phyloP scores from a whole-genome alignment of 2,888 invertebrate genomes.

The Cephalotes varians region DNA sequence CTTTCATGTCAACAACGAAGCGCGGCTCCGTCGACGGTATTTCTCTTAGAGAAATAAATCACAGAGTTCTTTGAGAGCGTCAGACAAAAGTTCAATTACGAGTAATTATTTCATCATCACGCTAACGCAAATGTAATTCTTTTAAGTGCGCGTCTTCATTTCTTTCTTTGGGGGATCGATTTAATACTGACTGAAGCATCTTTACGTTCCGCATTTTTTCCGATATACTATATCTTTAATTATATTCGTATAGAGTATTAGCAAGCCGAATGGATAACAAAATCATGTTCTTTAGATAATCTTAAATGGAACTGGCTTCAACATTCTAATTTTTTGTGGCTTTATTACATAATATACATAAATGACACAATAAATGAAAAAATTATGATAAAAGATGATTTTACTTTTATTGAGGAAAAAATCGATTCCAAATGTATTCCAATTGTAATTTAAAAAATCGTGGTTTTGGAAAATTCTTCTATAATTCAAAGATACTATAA shows the following conservation, averaged over 20 bases:
- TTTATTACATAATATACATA: neutral
- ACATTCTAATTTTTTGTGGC: neutral
- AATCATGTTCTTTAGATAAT: neutral
- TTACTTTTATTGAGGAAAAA: neutral
- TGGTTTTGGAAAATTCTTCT: neutral
- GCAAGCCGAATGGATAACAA: neutral
- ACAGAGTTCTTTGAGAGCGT: slow-evolving; percentile 7
- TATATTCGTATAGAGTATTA: neutral
- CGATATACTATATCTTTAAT: neutral
- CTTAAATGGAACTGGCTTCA: neutral
- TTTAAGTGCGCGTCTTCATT: neutral
- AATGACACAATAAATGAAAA: neutral
- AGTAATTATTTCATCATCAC: slow-evolving; percentile 49
- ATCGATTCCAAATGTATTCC: neutral
- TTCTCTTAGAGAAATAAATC: slow-evolving; percentile 34
- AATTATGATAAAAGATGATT: neutral
- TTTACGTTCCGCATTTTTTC: neutral
- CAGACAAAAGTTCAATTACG: slow-evolving; percentile 44
- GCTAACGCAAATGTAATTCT: slow-evolving; percentile 38
- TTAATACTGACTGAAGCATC: neutral
- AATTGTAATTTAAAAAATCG: neutral
- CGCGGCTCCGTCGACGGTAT: neutral
- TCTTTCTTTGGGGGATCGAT: neutral
- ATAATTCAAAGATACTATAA: neutral
- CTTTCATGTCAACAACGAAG: slow-evolving; percentile 32